These are phyloP conservation scores for Lutjanus campechanus DNA, from an alignment of 2,797 vertebrate species.

Conservation along the genomic window DNA sequence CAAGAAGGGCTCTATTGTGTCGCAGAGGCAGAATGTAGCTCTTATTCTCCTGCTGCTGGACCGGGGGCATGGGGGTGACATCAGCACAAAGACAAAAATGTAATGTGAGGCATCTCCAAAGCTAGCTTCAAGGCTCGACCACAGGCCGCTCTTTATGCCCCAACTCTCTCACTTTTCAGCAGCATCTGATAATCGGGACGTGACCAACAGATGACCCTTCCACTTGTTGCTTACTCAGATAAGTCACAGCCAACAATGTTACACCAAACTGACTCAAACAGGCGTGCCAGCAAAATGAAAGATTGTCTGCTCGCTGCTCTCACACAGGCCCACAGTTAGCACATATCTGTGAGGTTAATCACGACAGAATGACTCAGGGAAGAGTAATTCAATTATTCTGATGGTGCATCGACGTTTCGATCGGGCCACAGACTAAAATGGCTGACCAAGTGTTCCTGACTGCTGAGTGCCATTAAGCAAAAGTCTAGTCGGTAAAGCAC, in stretches of 20 bases:
- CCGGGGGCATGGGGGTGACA: constrained; percentile 76
- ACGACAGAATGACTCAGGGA: constrained; percentile 78
- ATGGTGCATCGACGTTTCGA: constrained; percentile 75
- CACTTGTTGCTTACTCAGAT: constrained; percentile 70
- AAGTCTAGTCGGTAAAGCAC: constrained; percentile 44
- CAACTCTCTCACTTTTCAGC: constrained; percentile 71
- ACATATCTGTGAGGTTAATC: constrained; percentile 77
- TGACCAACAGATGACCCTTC: constrained; percentile 79
- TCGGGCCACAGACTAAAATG: constrained; percentile 73
- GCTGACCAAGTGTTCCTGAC: constrained; percentile 71
- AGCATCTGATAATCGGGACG: constrained; percentile 71
- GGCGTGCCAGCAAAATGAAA: constrained; percentile 38
- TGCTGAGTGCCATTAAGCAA: constrained; percentile 67
- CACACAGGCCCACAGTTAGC: constrained; percentile 51
- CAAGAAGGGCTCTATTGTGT: constrained; percentile 83
- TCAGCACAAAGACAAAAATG: constrained; percentile 85
- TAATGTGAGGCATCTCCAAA: constrained; percentile 81
- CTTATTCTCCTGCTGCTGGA: constrained; percentile 80
- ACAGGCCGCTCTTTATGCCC: constrained; percentile 74
- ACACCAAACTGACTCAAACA: constrained; percentile 41
- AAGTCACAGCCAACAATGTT: constrained; percentile 53
- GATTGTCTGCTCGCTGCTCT: constrained; percentile 39
- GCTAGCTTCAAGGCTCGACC: constrained; percentile 73
- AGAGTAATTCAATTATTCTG: constrained; percentile 79
- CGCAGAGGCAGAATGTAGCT: constrained; percentile 77